Evolutionary conservation across 2,888 invertebrate genomes (phyloP).

Genomic region (Chymomyza amoena): DNA sequence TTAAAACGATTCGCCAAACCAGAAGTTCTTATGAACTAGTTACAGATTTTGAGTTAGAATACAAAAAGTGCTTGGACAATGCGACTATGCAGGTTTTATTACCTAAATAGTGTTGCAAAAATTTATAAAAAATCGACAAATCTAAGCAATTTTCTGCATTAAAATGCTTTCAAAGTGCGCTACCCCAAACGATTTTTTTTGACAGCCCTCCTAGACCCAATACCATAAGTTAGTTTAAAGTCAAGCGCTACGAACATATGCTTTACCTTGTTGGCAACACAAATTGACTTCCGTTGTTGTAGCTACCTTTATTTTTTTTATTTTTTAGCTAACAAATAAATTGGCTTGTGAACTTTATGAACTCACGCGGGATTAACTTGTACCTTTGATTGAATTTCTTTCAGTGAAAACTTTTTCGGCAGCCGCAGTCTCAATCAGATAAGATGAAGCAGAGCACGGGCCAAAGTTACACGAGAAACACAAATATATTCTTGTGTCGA

Average conservation of each 20-base stretch:
- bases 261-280: background rate
- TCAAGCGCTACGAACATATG: background rate
- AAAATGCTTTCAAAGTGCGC: too few relatives aligned
- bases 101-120: too few relatives aligned
- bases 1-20: too few relatives aligned
- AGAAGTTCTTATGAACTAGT: too few relatives aligned
- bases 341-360: slow-evolving; percentile 72
- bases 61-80: too few relatives aligned
- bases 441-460: slow-evolving; percentile 41
- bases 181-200: too few relatives aligned
- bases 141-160: too few relatives aligned
- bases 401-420: slow-evolving; percentile 41
- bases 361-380: slow-evolving; percentile 75
- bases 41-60: too few relatives aligned
- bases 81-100: too few relatives aligned
- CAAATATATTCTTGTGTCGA: slow-evolving; percentile 39
- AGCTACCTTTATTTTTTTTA: slow-evolving; percentile 18
- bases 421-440: slow-evolving; percentile 55
- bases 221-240: too few relatives aligned
- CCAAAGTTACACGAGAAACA: slow-evolving; percentile 29
- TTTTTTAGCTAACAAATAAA: slow-evolving; percentile 57
- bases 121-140: too few relatives aligned
- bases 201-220: too few relatives aligned
- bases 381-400: slow-evolving; percentile 74
- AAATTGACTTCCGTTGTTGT: slow-evolving; percentile 38